phyloP scores from a whole-genome alignment of 2,797 vertebrate species.

The Pelobates cultripes region DNA sequence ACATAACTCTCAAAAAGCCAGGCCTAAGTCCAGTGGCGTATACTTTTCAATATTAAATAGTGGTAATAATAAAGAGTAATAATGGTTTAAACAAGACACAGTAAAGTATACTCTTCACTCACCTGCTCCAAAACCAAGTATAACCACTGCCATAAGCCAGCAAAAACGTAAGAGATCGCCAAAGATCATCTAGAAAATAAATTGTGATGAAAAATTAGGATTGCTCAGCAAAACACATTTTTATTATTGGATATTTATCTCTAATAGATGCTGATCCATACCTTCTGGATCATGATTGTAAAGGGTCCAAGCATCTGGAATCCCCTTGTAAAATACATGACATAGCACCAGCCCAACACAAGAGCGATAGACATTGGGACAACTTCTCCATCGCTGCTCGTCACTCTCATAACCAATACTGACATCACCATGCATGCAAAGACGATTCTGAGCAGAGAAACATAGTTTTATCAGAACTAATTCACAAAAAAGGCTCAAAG shows the following conservation, averaged over 20 bases:
- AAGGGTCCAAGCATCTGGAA: slow-evolving; percentile 96
- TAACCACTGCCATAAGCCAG: slow-evolving; percentile 90
- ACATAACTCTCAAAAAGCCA: too few relatives aligned
- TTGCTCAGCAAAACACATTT: not conserved
- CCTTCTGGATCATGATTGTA: slow-evolving; percentile 98
- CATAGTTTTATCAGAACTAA: not conserved
- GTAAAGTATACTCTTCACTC: slow-evolving; percentile 41
- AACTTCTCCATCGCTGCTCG: slow-evolving; percentile 78
- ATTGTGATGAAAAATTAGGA: not conserved
- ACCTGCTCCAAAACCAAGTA: slow-evolving; percentile 92
- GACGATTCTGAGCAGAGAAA: slow-evolving; percentile 75
- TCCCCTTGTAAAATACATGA: slow-evolving; percentile 93
- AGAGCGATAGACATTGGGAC: slow-evolving; percentile 87
- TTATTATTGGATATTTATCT: not conserved
- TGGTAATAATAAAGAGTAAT: too few relatives aligned
- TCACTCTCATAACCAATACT: slow-evolving; percentile 84
- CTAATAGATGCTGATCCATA: slow-evolving; percentile 57
- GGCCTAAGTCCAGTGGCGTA: too few relatives aligned
- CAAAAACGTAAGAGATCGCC: slow-evolving; percentile 93
- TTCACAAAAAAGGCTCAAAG: not conserved
- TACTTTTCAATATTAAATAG: too few relatives aligned
- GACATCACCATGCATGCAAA: slow-evolving; percentile 89
- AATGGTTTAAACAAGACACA: too few relatives aligned
- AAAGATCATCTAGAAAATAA: slow-evolving; percentile 85
- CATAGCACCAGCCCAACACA: slow-evolving; percentile 92